phyloP scores from a whole-genome alignment of 2,888 invertebrate species.

The Mayetiola destructor region DNA sequence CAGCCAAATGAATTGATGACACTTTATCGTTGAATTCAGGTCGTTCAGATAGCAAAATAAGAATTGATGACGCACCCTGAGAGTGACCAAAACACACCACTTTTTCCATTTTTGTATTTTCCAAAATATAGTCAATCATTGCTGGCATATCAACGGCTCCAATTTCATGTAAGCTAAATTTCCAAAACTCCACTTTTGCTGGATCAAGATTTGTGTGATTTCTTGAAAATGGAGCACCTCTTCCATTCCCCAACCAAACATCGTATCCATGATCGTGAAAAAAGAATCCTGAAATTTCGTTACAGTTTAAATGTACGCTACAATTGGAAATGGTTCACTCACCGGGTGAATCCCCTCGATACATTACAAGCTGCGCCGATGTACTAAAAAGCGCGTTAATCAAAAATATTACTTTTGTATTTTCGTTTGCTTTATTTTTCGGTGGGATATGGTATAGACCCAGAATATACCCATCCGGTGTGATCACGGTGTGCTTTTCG shows the following conservation, averaged over 20 bases:
- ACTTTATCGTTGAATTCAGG: neutral
- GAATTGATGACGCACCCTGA: constrained; percentile 34
- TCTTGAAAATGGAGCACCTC: constrained; percentile 47
- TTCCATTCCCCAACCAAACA: constrained; percentile 38
- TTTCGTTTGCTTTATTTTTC: neutral
- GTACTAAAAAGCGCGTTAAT: neutral
- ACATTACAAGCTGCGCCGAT: neutral
- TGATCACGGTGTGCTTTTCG: neutral
- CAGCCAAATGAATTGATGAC: constrained; percentile 24
- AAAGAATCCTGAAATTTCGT: neutral
- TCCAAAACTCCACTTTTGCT: constrained; percentile 26
- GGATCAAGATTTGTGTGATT: constrained; percentile 34
- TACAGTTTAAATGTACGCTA: neutral
- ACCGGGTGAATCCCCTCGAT: neutral
- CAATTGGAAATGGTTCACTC: neutral
- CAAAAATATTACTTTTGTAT: neutral
- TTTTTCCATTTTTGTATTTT: constrained; percentile 34
- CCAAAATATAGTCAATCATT: constrained; percentile 42
- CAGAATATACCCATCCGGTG: neutral
- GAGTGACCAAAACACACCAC: constrained; percentile 49
- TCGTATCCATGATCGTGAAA: neutral
- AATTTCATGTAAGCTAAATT: constrained; percentile 43
- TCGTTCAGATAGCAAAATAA: neutral
- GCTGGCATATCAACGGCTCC: constrained; percentile 44
- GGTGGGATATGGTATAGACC: neutral